Percentiles rank a stretch among this genome's conserved stretches.
phyloP scores from a whole-genome alignment of 2,113 vertebrate genomes.

The Hyperopisus bebe region DNA sequence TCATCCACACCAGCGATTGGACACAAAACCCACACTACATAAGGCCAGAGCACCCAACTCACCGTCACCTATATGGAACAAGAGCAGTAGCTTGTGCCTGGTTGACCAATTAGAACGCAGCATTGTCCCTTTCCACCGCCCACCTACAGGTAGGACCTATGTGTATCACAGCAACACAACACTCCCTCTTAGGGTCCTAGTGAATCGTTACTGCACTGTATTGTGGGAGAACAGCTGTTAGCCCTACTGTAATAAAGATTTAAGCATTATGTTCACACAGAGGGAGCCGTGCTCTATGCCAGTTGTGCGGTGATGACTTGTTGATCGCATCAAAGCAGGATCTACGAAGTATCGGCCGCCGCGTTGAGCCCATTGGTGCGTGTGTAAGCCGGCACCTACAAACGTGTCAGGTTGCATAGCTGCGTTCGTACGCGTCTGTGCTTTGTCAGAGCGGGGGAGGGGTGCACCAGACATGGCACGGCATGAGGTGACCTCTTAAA shows the following conservation, averaged over 20 bases:
- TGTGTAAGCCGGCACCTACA: background rate
- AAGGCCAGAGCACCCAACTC: background rate
- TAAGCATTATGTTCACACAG: background rate
- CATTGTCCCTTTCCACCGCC: too few species aligned
- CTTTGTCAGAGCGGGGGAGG: too few species aligned
- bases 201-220: background rate
- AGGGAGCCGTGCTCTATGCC: background rate
- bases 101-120: background rate
- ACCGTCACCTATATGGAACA: background rate
- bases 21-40: background rate
- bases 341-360: background rate
- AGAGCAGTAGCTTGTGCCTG: background rate
- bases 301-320: background rate
- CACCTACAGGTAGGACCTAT: background rate
- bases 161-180: background rate
- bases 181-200: background rate
- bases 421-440: background rate
- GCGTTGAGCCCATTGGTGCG: background rate
- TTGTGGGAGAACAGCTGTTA: background rate
- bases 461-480: background rate
- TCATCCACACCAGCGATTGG: background rate
- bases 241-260: conserved; percentile 5
- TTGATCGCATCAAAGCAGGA: background rate
- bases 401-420: background rate
- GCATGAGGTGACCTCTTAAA: conserved; percentile 9